These are phyloP conservation scores for Unio pictorum DNA, from an alignment of 2,888 invertebrate genomes.

Conservation along the genomic window DNA sequence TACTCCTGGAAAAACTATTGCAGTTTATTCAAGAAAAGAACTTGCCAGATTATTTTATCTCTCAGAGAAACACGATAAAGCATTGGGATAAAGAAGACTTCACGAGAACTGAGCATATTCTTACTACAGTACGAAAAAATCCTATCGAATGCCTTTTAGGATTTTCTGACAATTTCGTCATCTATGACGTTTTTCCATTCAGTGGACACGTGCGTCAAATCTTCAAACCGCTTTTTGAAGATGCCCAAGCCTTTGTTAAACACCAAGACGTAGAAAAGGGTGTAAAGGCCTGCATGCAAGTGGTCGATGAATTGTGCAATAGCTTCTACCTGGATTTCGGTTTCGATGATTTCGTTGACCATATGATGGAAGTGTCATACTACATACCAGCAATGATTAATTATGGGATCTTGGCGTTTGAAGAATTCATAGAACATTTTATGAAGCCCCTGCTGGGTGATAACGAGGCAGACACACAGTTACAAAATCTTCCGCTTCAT, in stretches of 20 bases:
- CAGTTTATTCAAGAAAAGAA: conserved; percentile 35
- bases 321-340: conserved; percentile 49
- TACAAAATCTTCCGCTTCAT: conserved; percentile 37
- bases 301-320: conserved; percentile 37
- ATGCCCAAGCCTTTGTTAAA: conserved; percentile 31
- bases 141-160: conserved; percentile 29
- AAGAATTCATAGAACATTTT: conserved; percentile 46
- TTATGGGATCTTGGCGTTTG: conserved; percentile 40
- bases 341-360: conserved; percentile 37
- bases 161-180: conserved; percentile 32
- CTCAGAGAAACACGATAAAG: conserved; percentile 44
- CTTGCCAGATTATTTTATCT: conserved; percentile 48
- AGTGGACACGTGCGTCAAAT: conserved; percentile 35
- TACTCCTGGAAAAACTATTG: conserved; percentile 39
- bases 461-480: conserved; percentile 37
- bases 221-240: conserved; percentile 33
- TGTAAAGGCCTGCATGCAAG: conserved; percentile 26
- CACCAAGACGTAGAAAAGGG: conserved; percentile 26
- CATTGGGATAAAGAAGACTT: conserved; percentile 31
- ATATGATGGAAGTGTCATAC: conserved; percentile 35
- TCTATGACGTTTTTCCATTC: conserved; percentile 47
- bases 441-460: conserved; percentile 42
- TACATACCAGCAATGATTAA: conserved; percentile 28
- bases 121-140: conserved; percentile 34
- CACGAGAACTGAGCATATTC: conserved; percentile 26